phyloP scores from a whole-genome alignment of 2,797 vertebrate genomes.

The Ctenochaetus hawaiiensis region DNA sequence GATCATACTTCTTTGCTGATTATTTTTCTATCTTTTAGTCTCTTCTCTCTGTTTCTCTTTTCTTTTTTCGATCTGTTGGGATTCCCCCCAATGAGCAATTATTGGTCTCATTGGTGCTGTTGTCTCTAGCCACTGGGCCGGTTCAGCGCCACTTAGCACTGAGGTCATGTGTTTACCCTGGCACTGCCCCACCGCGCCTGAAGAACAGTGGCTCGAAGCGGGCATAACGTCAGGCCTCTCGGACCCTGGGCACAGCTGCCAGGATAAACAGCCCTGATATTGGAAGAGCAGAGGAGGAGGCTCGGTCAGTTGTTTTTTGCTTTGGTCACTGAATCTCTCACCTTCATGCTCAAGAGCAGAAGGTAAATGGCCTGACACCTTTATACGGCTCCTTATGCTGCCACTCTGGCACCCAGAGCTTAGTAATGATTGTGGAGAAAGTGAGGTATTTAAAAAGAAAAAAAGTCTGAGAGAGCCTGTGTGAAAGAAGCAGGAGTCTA shows the following conservation, averaged over 20 bases:
- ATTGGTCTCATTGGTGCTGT: slow-evolving; percentile 71
- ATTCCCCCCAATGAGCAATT: slow-evolving; percentile 60
- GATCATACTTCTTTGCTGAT: slow-evolving; percentile 3
- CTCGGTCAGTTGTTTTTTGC: slow-evolving; percentile 59
- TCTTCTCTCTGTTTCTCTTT: slow-evolving; percentile 10
- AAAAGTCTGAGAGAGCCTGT: slow-evolving; percentile 21
- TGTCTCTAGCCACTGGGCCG: slow-evolving; percentile 67
- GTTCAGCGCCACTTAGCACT: slow-evolving; percentile 62
- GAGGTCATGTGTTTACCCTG: slow-evolving; percentile 87
- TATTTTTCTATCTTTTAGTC: slow-evolving; percentile 5
- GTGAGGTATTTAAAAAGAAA: slow-evolving; percentile 43
- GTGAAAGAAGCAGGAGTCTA: slow-evolving; percentile 33
- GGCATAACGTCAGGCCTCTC: slow-evolving; percentile 79
- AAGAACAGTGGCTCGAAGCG: slow-evolving; percentile 75
- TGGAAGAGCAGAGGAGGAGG: slow-evolving; percentile 66
- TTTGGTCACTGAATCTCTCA: slow-evolving; percentile 66
- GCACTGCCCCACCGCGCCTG: slow-evolving; percentile 65
- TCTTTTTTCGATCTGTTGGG: slow-evolving; percentile 39
- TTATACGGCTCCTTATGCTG: slow-evolving; percentile 66
- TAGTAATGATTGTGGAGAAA: slow-evolving; percentile 48
- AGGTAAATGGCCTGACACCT: slow-evolving; percentile 65
- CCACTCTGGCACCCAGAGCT: slow-evolving; percentile 56
- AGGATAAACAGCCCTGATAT: slow-evolving; percentile 81
- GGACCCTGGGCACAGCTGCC: slow-evolving; percentile 69
- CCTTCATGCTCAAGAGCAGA: slow-evolving; percentile 56